Conservation (phyloP, 37 sponge, comb jelly and placozoan genomes). For the Halichondria panicea region DNA sequence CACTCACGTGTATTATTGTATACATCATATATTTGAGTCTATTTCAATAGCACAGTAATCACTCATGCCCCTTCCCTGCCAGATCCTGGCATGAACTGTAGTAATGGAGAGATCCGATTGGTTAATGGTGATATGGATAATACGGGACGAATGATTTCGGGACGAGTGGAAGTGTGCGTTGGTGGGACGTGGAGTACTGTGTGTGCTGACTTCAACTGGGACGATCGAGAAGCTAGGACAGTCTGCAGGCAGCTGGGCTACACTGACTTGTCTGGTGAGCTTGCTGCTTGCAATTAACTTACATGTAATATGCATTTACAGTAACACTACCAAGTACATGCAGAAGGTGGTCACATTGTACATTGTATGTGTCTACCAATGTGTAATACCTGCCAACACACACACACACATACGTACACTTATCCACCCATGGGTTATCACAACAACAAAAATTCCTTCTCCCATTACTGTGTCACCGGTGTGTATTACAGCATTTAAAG, state of each 20-base stretch:
- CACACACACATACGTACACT: no score
- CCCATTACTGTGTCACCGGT: neutral
- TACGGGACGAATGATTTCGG: neutral
- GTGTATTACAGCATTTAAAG: neutral
- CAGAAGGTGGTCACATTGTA: no score
- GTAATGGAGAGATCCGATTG: constrained; percentile 13
- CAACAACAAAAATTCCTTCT: no score
- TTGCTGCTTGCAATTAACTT: neutral
- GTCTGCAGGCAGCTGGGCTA: constrained; percentile 37
- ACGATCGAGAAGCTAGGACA: constrained; percentile 14
- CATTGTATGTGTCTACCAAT: no score
- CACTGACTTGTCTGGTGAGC: neutral
- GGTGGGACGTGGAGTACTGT: constrained; percentile 31
- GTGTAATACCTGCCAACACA: no score
- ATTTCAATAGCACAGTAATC: no score
- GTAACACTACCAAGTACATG: no score
- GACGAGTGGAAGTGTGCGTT: constrained; percentile 24
- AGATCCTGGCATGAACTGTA: constrained; percentile 18
- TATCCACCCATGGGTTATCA: no score
- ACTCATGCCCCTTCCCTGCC: neutral
- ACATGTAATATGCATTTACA: neutral
- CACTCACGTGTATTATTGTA: no score
- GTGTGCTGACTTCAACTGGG: constrained; percentile 41
- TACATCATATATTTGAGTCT: no score
- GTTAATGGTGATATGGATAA: neutral